Percentiles rank a stretch among this genome's conserved stretches.
These are phyloP conservation scores for Struthidea cinerea DNA, from an alignment of 2,113 vertebrate species.

Conservation along the genomic window DNA sequence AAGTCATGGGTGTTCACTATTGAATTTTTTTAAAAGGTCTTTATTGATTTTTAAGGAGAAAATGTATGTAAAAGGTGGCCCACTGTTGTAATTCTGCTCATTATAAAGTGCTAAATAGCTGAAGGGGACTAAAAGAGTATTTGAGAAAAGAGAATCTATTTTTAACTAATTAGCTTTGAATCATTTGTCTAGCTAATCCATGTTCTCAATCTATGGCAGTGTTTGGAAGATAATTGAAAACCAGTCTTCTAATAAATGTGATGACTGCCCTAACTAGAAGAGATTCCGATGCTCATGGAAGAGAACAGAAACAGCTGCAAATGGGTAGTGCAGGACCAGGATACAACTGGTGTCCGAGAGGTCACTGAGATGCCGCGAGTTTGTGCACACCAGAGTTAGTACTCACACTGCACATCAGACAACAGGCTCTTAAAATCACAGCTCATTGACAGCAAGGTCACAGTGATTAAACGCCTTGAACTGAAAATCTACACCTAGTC, in stretches of 20 bases:
- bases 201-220: slow-evolving; percentile 26
- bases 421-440: neutral
- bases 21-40: slow-evolving; percentile 54
- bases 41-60: slow-evolving; percentile 68
- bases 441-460: neutral
- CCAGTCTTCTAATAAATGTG: neutral
- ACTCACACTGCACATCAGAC: neutral
- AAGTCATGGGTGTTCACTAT: slow-evolving; percentile 60
- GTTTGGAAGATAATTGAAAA: slow-evolving; percentile 55
- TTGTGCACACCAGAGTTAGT: neutral
- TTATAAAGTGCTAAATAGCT: slow-evolving; percentile 66
- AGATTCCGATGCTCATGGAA: neutral
- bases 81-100: slow-evolving; percentile 48
- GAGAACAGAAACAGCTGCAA: neutral
- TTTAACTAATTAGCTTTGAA: slow-evolving; percentile 66
- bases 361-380: neutral
- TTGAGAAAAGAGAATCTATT: slow-evolving; percentile 58
- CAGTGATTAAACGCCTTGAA: neutral
- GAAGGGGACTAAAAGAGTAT: slow-evolving; percentile 52
- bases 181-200: slow-evolving; percentile 31
- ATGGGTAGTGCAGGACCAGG: neutral
- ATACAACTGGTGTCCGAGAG: rapidly evolving
- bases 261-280: neutral
- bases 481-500: neutral
- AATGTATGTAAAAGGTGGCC: slow-evolving; percentile 42